Evolutionary conservation across 2,113 vertebrate genomes (phyloP).

Genomic region (Triplophysa tibetana): DNA sequence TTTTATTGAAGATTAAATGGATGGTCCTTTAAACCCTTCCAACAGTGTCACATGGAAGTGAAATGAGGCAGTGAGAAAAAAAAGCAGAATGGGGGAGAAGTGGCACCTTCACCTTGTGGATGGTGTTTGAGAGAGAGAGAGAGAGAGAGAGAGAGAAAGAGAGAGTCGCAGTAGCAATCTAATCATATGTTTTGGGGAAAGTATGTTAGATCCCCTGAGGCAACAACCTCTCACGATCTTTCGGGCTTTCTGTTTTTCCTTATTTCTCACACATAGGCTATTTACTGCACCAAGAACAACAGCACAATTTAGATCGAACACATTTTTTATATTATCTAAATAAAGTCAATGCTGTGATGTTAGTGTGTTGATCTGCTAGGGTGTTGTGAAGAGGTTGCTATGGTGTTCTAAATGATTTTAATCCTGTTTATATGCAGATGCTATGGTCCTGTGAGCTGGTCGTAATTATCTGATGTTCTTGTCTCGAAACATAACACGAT

Average conservation of each 20-base stretch:
- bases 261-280: conserved; percentile 59
- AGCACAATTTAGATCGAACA: not conserved
- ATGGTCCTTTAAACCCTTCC: not conserved
- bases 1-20: no score
- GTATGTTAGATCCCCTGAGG: conserved; percentile 52
- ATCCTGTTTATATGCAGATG: not conserved
- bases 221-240: conserved; percentile 2
- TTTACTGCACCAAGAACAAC: conserved; percentile 34
- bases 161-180: conserved; percentile 5
- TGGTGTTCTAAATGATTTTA: not conserved
- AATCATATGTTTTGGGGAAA: conserved; percentile 43
- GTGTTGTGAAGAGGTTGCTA: no score
- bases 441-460: no score
- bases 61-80: not conserved
- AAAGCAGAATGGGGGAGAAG: not conserved
- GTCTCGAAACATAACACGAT: no score
- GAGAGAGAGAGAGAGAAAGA: not conserved
- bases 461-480: no score
- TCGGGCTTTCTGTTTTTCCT: conserved; percentile 60
- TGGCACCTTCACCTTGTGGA: not conserved
- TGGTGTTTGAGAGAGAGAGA: not conserved
- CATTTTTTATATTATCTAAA: not conserved
- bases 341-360: no score
- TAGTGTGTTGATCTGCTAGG: no score
- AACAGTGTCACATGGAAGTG: not conserved